Percentiles rank a stretch among this genome's conserved stretches.
Conservation (phyloP, 2,888 invertebrate genomes). For the Cylloceria caligata region DNA sequence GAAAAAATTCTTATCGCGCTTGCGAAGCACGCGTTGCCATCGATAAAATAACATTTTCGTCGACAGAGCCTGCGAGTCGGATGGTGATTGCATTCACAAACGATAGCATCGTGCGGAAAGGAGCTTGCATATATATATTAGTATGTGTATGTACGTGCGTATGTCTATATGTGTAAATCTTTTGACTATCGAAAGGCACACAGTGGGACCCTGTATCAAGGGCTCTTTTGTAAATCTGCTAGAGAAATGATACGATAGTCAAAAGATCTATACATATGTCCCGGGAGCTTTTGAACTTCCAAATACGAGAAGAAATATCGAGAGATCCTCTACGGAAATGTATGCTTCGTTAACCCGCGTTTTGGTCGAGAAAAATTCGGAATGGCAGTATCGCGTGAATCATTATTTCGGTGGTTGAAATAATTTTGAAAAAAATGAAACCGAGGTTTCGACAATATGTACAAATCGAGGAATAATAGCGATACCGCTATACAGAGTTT, state of each 20-base stretch:
- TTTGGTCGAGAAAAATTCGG: constrained; percentile 15
- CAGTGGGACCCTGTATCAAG: too few species aligned
- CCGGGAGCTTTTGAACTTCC: not conserved
- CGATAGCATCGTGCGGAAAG: constrained; percentile 18
- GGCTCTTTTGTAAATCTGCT: too few species aligned
- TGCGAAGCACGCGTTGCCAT: constrained; percentile 23
- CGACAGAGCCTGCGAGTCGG: constrained; percentile 7
- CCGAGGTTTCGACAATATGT: not conserved
- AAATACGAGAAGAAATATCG: not conserved
- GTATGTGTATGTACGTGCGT: not conserved
- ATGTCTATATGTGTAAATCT: not conserved
- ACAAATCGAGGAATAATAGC: not conserved
- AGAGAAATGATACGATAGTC: too few species aligned
- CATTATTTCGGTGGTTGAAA: not conserved
- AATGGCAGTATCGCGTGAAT: not conserved
- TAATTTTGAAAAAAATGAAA: not conserved
- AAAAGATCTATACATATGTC: not conserved
- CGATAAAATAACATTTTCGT: constrained; percentile 28
- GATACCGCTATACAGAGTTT: not conserved
- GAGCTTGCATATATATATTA: not conserved
- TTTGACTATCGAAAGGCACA: too few species aligned
- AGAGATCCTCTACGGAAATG: not conserved
- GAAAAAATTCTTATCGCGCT: constrained; percentile 22
- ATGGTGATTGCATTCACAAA: constrained; percentile 20
- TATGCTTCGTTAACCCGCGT: not conserved